phyloP scores from a whole-genome alignment of 2,113 vertebrate genomes.

The Cyanoramphus novaezelandiae region DNA sequence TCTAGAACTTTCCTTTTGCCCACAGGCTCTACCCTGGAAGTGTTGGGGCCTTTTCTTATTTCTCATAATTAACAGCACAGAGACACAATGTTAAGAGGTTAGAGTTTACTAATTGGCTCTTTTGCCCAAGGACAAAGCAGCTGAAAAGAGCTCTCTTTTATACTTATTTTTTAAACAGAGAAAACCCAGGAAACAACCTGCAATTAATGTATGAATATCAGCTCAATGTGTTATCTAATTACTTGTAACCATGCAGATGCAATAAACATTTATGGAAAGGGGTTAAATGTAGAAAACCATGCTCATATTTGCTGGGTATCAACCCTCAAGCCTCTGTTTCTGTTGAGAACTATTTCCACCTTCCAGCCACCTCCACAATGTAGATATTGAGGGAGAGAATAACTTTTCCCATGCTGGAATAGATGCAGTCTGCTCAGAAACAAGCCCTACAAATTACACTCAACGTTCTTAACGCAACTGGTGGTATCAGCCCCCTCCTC shows the following conservation, averaged over 20 bases:
- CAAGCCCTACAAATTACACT: neutral
- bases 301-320: neutral
- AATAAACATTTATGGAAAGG: neutral
- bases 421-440: neutral
- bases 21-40: neutral
- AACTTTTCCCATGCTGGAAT: neutral
- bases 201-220: neutral
- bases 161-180: neutral
- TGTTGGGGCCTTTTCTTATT: neutral
- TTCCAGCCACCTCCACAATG: neutral
- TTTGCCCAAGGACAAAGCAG: neutral
- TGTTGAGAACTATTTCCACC: neutral
- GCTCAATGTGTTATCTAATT: neutral
- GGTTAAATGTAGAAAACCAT: neutral
- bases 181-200: neutral
- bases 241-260: neutral
- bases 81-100: neutral
- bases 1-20: neutral
- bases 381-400: neutral
- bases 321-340: neutral
- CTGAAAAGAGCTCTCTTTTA: neutral
- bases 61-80: neutral
- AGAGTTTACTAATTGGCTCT: slow-evolving; percentile 1
- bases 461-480: neutral
- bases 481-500: neutral